Percentiles rank a stretch among this genome's conserved stretches.
These are phyloP conservation scores for Zaprionus africanus DNA, from an alignment of 1,140 invertebrate genomes.

Conservation along the genomic window DNA sequence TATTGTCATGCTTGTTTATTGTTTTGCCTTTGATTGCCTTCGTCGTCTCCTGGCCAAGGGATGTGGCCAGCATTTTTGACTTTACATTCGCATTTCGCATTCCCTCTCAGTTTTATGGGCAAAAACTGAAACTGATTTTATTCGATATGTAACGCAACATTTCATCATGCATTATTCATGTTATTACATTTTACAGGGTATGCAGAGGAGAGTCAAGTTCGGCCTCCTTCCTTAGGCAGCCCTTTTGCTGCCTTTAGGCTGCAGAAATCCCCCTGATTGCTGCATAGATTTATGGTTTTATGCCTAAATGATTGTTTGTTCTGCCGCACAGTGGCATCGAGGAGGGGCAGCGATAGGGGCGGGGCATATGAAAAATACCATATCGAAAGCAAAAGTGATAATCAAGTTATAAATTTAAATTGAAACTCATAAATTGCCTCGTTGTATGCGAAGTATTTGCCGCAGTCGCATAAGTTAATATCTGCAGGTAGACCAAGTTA, in stretches of 20 bases:
- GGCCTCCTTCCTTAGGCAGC: conserved; percentile 21
- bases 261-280: conserved; percentile 46
- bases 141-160: background rate
- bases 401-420: conserved; percentile 67
- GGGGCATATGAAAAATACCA: background rate
- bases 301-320: conserved; percentile 62
- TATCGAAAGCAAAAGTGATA: conserved; percentile 51
- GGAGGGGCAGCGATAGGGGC: conserved; percentile 3
- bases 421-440: conserved; percentile 55
- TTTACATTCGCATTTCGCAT: conserved; percentile 23
- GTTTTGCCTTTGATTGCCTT: conserved; percentile 75
- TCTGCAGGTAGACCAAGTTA: background rate
- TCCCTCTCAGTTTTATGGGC: background rate
- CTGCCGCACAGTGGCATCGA: background rate
- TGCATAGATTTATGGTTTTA: conserved; percentile 59
- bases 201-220: conserved; percentile 1
- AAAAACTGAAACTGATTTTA: background rate
- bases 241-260: conserved; percentile 6
- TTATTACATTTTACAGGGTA: conserved; percentile 6
- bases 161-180: conserved; percentile 4
- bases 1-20: conserved; percentile 81
- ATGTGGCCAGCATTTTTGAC: conserved; percentile 14
- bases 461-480: conserved; percentile 2
- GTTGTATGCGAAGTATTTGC: background rate
- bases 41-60: conserved; percentile 22